phyloP scores from a whole-genome alignment of 2,888 invertebrate species.

The Pammene fasciana region DNA sequence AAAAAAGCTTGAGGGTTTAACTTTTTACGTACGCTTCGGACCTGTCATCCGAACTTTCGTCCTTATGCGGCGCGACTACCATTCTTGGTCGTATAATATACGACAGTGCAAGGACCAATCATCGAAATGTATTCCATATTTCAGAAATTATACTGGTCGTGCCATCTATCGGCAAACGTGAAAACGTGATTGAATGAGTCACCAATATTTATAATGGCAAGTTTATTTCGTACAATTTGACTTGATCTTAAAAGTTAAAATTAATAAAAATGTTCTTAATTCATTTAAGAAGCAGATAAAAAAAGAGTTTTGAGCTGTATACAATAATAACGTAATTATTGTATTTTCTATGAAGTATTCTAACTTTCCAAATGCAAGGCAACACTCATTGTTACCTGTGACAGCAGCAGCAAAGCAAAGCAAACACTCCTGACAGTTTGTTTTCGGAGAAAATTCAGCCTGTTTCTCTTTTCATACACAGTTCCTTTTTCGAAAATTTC shows the following conservation, averaged over 20 bases:
- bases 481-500: constrained; percentile 75
- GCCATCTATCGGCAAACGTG: constrained; percentile 42
- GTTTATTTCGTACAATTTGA: not conserved
- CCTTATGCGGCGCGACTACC: constrained; percentile 60
- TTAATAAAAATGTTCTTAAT: not conserved
- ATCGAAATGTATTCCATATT: constrained; percentile 47
- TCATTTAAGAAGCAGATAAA: not conserved
- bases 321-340: not conserved
- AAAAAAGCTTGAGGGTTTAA: constrained; percentile 40
- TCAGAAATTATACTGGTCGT: constrained; percentile 45
- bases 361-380: not conserved
- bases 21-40: constrained; percentile 55
- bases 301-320: not conserved
- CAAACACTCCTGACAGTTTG: constrained; percentile 45
- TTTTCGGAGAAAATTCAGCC: constrained; percentile 64
- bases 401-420: constrained; percentile 53
- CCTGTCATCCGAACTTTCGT: constrained; percentile 59
- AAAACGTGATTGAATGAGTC: constrained; percentile 8
- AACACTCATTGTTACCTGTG: constrained; percentile 45
- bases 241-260: not conserved
- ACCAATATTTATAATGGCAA: constrained; percentile 25
- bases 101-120: constrained; percentile 60
- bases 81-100: constrained; percentile 65
- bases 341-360: not conserved
- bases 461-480: constrained; percentile 76